These are phyloP conservation scores for Xenopus borealis DNA, from an alignment of 2,113 vertebrate species.

Conservation along the genomic window DNA sequence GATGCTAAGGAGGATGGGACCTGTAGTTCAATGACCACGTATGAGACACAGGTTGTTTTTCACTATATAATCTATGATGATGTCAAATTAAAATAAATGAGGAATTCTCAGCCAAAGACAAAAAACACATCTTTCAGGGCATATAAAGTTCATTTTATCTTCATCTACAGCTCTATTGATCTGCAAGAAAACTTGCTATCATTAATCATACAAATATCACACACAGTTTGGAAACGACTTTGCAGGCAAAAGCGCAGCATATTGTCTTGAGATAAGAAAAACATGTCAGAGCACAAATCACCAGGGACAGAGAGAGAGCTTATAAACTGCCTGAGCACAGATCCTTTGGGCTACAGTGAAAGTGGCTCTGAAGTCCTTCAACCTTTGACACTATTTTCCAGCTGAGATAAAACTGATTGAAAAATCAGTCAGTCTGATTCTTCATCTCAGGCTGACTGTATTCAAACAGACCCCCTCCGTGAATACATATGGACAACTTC, in stretches of 20 bases:
- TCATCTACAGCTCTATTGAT: background rate
- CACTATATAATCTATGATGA: too few species aligned
- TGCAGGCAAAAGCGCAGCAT: background rate
- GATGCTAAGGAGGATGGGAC: too few species aligned
- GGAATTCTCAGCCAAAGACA: background rate
- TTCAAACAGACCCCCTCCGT: too few species aligned
- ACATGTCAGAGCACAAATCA: background rate
- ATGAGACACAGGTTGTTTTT: too few species aligned
- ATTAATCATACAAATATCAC: background rate
- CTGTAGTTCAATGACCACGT: too few species aligned
- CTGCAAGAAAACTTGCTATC: background rate
- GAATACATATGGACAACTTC: too few species aligned
- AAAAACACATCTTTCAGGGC: background rate
- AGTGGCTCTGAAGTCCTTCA: background rate
- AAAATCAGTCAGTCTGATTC: too few species aligned
- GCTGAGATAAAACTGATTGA: background rate
- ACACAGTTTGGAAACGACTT: slow-evolving; percentile 2
- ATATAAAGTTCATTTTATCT: background rate
- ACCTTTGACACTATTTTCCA: background rate
- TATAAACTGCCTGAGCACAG: background rate
- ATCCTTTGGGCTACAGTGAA: background rate
- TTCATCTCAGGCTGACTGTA: too few species aligned
- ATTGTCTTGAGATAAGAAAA: background rate
- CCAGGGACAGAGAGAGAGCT: background rate
- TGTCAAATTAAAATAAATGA: background rate